phyloP scores from a whole-genome alignment of 2,888 invertebrate species.

The Cantharis nigra region DNA sequence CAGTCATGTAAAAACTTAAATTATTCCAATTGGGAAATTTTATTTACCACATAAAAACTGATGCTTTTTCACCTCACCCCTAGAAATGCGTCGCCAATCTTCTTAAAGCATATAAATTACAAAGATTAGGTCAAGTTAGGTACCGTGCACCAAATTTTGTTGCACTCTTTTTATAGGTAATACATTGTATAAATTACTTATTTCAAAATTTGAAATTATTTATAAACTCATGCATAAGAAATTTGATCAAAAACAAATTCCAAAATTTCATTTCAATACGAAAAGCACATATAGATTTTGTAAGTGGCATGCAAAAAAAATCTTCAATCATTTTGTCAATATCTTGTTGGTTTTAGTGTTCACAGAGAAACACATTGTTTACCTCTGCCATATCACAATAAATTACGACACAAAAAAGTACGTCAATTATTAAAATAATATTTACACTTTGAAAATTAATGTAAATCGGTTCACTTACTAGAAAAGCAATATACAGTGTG shows the following conservation, averaged over 20 bases:
- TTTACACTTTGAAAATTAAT: not conserved
- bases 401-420: not conserved
- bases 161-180: too few relatives aligned
- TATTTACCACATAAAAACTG: too few relatives aligned
- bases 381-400: not conserved
- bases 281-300: not conserved
- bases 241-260: not conserved
- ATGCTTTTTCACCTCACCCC: too few relatives aligned
- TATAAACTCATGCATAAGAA: not conserved
- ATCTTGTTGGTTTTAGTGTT: not conserved
- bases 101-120: too few relatives aligned
- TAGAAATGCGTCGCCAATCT: too few relatives aligned
- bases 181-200: too few relatives aligned
- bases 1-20: too few relatives aligned
- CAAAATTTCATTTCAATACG: too few relatives aligned
- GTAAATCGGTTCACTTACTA: not conserved
- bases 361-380: not conserved
- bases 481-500: not conserved
- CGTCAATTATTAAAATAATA: not conserved
- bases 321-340: not conserved
- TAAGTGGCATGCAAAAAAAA: not conserved
- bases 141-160: too few relatives aligned
- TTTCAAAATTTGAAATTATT: not conserved
- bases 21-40: too few relatives aligned
- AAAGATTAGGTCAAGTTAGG: too few relatives aligned